These are phyloP conservation scores for Aurelia aurita DNA, from an alignment of 30 jellyfish, hydroid and myxozoan genomes.

Conservation along the genomic window DNA sequence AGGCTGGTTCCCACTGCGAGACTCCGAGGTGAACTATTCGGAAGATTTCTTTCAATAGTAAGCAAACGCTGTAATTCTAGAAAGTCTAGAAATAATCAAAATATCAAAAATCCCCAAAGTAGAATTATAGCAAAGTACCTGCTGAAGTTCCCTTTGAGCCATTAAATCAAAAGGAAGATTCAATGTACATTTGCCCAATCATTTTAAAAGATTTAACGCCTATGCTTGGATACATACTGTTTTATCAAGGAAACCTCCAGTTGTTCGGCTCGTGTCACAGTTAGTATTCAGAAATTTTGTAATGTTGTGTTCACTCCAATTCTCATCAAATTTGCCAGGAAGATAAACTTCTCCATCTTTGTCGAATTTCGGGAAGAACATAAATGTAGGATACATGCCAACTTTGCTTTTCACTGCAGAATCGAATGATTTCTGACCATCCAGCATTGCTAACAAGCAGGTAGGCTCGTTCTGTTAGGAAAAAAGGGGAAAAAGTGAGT, in stretches of 20 bases:
- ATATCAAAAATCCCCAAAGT: too few relatives aligned
- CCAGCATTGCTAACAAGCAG: slow-evolving; percentile 83
- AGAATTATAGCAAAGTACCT: too few relatives aligned
- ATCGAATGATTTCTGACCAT: slow-evolving; percentile 83
- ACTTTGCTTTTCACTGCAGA: slow-evolving; percentile 77
- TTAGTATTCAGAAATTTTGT: slow-evolving; percentile 82
- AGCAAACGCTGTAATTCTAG: too few relatives aligned
- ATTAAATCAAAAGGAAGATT: too few relatives aligned
- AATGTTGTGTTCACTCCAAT: slow-evolving; percentile 90
- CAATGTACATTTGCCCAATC: too few relatives aligned
- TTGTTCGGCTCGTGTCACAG: slow-evolving; percentile 72
- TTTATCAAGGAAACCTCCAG: slow-evolving; percentile 83
- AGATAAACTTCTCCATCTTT: slow-evolving; percentile 84
- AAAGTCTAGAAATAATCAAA: too few relatives aligned
- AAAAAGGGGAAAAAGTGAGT: neutral
- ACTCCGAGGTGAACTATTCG: too few relatives aligned
- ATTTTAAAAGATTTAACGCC: too few relatives aligned
- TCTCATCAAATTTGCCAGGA: slow-evolving; percentile 99
- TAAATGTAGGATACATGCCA: slow-evolving; percentile 91
- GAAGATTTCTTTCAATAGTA: too few relatives aligned
- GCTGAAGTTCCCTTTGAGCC: too few relatives aligned
- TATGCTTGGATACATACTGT: slow-evolving; percentile 72
- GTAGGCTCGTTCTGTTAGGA: slow-evolving; percentile 78
- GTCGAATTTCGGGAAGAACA: slow-evolving; percentile 78
- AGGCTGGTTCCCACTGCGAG: too few relatives aligned